A percentile compares a stretch with the other conserved stretches of the same genome.
Conservation (phyloP, 2,888 invertebrate species). For the Philopedon plagiatum region DNA sequence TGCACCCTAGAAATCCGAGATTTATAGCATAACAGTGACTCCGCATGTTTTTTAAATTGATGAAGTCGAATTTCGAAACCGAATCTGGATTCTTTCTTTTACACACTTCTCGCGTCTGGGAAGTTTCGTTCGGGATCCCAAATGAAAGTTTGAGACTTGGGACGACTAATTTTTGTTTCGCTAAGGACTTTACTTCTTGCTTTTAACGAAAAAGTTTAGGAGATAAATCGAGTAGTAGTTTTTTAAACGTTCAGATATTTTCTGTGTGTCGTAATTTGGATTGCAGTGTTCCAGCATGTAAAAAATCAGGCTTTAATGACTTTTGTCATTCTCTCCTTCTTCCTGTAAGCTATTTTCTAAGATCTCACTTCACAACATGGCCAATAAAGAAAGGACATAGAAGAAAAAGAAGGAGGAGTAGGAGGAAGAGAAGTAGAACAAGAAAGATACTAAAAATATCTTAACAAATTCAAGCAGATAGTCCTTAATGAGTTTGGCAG, state of each 20-base stretch:
- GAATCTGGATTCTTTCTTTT: conserved; percentile 31
- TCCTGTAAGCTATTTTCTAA: too few species aligned
- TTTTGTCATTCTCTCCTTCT: too few species aligned
- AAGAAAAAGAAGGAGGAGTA: too few species aligned
- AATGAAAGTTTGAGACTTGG: conserved; percentile 30
- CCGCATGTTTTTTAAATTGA: conserved; percentile 43
- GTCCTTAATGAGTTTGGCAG: too few species aligned
- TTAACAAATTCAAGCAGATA: too few species aligned
- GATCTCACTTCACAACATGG: too few species aligned
- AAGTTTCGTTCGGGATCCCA: conserved; percentile 8
- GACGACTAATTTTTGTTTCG: conserved; percentile 31
- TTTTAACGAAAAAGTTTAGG: conserved; percentile 8
- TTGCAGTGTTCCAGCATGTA: too few species aligned
- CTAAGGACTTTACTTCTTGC: conserved; percentile 19
- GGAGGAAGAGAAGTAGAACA: too few species aligned
- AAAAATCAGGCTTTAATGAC: too few species aligned
- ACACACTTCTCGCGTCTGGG: conserved; percentile 22
- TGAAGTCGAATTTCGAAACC: conserved; percentile 35
- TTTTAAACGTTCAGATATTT: neutral
- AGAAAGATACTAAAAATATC: too few species aligned
- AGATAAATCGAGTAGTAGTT: neutral
- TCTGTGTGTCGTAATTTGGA: too few species aligned
- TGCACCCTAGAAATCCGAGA: conserved; percentile 43
- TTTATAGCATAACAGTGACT: conserved; percentile 56
- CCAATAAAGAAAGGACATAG: too few species aligned